phyloP scores from a whole-genome alignment of 2,797 vertebrate species.

The Platyrinchus mystaceus region DNA sequence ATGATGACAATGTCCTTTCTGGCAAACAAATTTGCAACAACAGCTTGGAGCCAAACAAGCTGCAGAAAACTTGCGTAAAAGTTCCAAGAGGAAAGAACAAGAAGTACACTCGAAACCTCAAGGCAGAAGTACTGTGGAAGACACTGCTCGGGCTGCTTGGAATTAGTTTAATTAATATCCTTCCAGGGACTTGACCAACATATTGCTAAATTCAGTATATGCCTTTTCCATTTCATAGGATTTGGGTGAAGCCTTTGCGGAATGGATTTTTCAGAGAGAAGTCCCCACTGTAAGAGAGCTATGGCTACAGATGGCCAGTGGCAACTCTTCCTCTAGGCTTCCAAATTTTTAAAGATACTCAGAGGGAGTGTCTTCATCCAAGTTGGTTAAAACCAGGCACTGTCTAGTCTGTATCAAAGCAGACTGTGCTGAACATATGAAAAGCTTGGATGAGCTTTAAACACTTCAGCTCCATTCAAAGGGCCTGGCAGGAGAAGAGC shows the following conservation, averaged over 20 bases:
- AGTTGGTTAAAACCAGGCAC: background rate
- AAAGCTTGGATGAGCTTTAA: conserved; percentile 2
- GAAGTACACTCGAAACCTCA: background rate
- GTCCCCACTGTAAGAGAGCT: background rate
- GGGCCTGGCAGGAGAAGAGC: background rate
- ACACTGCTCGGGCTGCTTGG: background rate
- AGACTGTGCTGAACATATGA: background rate
- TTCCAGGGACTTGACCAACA: background rate
- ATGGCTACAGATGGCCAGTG: background rate
- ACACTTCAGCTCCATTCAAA: background rate
- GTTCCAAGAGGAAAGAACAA: conserved; percentile 15
- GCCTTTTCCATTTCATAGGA: background rate
- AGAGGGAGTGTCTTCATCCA: background rate
- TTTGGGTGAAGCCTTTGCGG: background rate
- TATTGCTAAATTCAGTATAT: background rate
- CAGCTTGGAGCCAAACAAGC: conserved; percentile 24
- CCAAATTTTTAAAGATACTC: background rate
- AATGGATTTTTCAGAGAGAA: background rate
- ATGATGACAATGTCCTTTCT: background rate
- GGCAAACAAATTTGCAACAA: background rate
- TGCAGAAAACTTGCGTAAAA: background rate
- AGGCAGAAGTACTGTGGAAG: background rate
- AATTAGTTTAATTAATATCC: background rate
- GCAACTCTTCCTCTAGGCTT: background rate
- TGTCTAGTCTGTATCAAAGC: background rate